Evolutionary conservation across 2,888 invertebrate genomes (phyloP).

Genomic region (Thecophora atra): DNA sequence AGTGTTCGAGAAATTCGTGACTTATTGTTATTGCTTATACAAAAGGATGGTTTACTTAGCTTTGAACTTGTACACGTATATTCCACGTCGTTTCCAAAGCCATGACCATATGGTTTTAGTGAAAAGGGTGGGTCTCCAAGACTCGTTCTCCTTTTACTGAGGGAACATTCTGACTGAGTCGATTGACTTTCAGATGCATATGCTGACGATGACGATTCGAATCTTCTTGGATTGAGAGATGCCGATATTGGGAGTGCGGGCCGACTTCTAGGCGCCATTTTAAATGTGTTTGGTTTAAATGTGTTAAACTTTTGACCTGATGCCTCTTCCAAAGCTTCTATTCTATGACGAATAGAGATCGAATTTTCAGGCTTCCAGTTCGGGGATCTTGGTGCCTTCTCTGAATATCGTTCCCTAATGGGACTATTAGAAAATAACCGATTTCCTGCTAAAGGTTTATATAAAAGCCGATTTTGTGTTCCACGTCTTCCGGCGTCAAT

Average conservation of each 20-base stretch:
- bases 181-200: background rate
- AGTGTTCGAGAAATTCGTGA: background rate
- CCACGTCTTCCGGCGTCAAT: constrained; percentile 16
- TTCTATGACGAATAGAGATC: constrained; percentile 22
- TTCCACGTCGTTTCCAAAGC: background rate
- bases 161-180: background rate
- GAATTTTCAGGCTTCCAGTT: constrained; percentile 15
- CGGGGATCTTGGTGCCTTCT: constrained; percentile 10
- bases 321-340: constrained; percentile 15
- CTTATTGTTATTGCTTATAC: background rate
- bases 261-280: background rate
- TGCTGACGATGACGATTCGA: background rate
- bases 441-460: background rate
- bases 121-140: background rate
- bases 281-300: background rate
- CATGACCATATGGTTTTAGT: background rate
- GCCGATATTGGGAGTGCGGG: background rate
- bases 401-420: too few relatives aligned
- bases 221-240: background rate
- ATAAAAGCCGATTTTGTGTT: too few relatives aligned
- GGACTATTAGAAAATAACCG: too few relatives aligned
- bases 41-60: background rate
- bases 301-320: constrained; percentile 10
- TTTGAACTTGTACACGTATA: background rate
- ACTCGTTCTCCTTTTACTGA: background rate